Evolutionary conservation across 1,140 invertebrate genomes (phyloP), one percentile per base, ranked within the genome.

Genomic region (Probaryconus sp.): DNA sequence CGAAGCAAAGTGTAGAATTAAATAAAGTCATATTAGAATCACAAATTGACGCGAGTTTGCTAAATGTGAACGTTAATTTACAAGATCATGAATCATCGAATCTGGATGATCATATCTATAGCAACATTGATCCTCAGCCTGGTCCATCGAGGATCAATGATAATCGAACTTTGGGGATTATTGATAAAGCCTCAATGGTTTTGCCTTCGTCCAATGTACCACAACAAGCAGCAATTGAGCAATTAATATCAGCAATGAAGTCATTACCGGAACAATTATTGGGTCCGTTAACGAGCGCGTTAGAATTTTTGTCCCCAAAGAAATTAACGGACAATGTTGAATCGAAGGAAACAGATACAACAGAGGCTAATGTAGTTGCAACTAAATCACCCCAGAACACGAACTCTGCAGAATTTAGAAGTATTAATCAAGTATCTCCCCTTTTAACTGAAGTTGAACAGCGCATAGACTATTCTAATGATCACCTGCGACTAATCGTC

Each of bases 261-360:
- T 83, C 81, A 37, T 38, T 88, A 24, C 85, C 86, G 1, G 83
- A 86, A 42, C 82, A 86, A 63, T 64, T 88, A 26, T 43, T 86
- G 5, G 80, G 73, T 16, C 82, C 85, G 3, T 74, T 88, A 43
- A 76, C 81, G 3, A 65, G 77, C 3, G 85, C 83, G 2, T 48
- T 88, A 43, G 80, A 81, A 48, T 72, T 80, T 37, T 17, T 87
- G 13, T 78, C 83, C 10, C 69, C 77, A 4, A 85, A 75, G 50
- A 77, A 48, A 40, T 28, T 3, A 38, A 14, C 5, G 10, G 3
- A 38, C 16, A 35, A 16, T 3, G 3, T 2, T 28, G 14, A 63
- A 14, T 31, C 9, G 5, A 43, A 50, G n/a, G n/a, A 60, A 18
- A n/a, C 43, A 21, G 43, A 55, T 43, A 18, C 17, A 18, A 47